These are phyloP conservation scores for Pandemis cinnamomeana DNA, from an alignment of 2,888 invertebrate genomes.

Conservation along the genomic window DNA sequence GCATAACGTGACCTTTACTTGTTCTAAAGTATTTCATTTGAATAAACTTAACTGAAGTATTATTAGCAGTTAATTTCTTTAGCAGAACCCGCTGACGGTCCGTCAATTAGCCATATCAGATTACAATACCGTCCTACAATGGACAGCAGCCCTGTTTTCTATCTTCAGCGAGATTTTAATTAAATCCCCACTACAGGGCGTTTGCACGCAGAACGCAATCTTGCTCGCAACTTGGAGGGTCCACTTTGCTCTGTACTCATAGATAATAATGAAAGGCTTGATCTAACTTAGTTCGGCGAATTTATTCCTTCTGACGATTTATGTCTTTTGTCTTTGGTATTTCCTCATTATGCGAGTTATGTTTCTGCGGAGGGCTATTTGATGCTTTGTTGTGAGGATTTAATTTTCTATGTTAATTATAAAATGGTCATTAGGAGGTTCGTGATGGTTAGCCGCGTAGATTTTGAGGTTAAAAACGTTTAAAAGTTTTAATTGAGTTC, in stretches of 20 bases:
- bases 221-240: slow-evolving; percentile 9
- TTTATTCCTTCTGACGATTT: slow-evolving; percentile 39
- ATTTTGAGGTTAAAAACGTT: not conserved
- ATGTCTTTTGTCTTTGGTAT: slow-evolving; percentile 37
- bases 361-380: slow-evolving; percentile 19
- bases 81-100: not conserved
- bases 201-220: slow-evolving; percentile 6
- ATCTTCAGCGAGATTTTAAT: slow-evolving; percentile 40
- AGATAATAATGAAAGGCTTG: slow-evolving; percentile 31
- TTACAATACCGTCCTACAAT: slow-evolving; percentile 32
- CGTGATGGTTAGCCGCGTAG: not conserved
- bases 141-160: slow-evolving; percentile 33
- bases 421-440: slow-evolving; percentile 5
- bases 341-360: slow-evolving; percentile 33
- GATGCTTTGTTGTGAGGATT: slow-evolving; percentile 15
- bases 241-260: slow-evolving; percentile 6
- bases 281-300: slow-evolving; percentile 37
- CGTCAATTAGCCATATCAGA: slow-evolving; percentile 27
- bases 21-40: not conserved
- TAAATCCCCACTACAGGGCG: slow-evolving; percentile 30
- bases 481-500: not conserved
- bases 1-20: not conserved
- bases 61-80: not conserved
- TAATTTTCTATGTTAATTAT: slow-evolving; percentile 18
- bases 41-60: not conserved